These are phyloP conservation scores for Danaus plexippus DNA, from an alignment of 1,140 invertebrate genomes.

Conservation along the genomic window DNA sequence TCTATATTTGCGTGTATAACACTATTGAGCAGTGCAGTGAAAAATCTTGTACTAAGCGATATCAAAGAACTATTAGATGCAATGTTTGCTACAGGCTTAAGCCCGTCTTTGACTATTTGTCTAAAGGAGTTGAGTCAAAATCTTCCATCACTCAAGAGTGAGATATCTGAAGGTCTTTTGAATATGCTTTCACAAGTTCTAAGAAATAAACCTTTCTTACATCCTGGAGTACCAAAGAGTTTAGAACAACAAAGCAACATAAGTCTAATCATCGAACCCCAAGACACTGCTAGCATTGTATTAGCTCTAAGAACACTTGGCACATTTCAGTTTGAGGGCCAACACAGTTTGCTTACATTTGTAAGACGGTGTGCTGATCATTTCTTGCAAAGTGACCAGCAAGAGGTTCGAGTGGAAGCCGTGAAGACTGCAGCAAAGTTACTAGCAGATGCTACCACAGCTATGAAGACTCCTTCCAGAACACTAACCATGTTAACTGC, in stretches of 20 bases:
- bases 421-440: conserved; percentile 94
- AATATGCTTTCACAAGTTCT: conserved; percentile 90
- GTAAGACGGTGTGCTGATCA: conserved; percentile 93
- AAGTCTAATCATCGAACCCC: conserved; percentile 65
- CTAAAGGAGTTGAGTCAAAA: conserved; percentile 90
- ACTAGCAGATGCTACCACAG: conserved; percentile 84
- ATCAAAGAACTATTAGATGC: conserved; percentile 90
- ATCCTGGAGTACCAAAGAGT: conserved; percentile 82
- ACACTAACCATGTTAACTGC: conserved; percentile 90
- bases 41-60: conserved; percentile 81
- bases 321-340: conserved; percentile 96
- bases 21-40: conserved; percentile 89
- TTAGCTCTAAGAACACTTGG: conserved; percentile 94
- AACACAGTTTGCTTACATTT: conserved; percentile 93
- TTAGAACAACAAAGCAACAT: conserved; percentile 67
- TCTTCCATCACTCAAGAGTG: conserved; percentile 88
- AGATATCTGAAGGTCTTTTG: conserved; percentile 93
- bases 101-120: conserved; percentile 90
- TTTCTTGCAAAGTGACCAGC: conserved; percentile 92
- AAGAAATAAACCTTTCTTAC: conserved; percentile 88
- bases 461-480: conserved; percentile 76
- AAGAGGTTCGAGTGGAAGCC: conserved; percentile 93
- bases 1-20: conserved; percentile 97
- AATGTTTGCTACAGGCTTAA: conserved; percentile 93
- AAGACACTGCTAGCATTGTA: conserved; percentile 88